Base-by-base conservation (phyloP, 1,140 invertebrate species). In the Acromyrmex heyeri region DNA sequence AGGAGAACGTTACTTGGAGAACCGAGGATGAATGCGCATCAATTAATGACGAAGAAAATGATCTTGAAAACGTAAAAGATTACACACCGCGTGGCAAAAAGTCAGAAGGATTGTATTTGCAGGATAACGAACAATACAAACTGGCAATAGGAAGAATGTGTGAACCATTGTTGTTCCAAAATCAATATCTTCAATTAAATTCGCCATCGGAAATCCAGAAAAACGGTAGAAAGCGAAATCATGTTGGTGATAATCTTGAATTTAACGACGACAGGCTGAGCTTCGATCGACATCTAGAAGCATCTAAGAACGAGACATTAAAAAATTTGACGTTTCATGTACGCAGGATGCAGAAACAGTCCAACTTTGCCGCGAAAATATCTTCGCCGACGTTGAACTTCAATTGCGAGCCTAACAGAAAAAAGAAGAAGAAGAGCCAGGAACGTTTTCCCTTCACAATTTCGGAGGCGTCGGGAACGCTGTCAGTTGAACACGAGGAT, bases 361-460 rank as follows among this genome's bases (percentile, higher is more conserved):
- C 57, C 6, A 78, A 62, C 3, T 67, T 34, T 24, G 72, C 24
- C 50, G 62, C 57, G 55, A 78, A 53, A 0, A 70, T 77, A 18
- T 82, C 90, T 0, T 85, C 73, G 34, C 93, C 92, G 2, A 90
- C 67, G 50, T 87, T 91, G 18, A 92, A 88, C 83, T 50, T 92
- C 24, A 86, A 64, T 30, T 67, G 55, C 16, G 86, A 92, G 16
- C n/a, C 21, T 3, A 83, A 69, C 44, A 88, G 44, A 2, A 75
- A 85, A 2, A 75, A 85, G 27, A 87, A 90, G 69, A 87, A 90
- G 78, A 87, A 91, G 53, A 88, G 73, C 30, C 93, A 92, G 30
- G 91, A 94, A 57, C 93, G 92, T 55, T 93, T 91, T 59, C 92
- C 93, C 0, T 94, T 93, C 55, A 94, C 94, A 18, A 93, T 94